phyloP scores from a whole-genome alignment of 2,113 vertebrate species.

The Amblyopsis rosae region DNA sequence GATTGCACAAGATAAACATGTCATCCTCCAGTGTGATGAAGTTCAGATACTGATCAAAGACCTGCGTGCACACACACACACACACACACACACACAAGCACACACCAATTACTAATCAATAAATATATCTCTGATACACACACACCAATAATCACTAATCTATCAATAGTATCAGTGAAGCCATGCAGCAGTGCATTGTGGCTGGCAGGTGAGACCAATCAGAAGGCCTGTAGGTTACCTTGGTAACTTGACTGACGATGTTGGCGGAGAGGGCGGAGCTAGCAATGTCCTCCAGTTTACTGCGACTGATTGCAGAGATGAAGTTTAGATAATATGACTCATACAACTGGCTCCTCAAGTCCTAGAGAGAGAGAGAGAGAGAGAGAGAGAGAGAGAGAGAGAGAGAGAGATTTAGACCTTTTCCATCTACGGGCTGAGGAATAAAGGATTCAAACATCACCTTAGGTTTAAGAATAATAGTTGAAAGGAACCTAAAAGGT shows the following conservation, averaged over 20 bases:
- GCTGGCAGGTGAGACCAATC: neutral
- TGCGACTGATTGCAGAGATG: constrained; percentile 97
- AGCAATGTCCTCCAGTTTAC: constrained; percentile 98
- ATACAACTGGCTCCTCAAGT: constrained; percentile 94
- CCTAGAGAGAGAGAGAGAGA: constrained; percentile 72
- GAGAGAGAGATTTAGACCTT: neutral
- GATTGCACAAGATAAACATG: constrained; percentile 96
- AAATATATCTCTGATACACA: neutral
- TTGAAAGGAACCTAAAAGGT: no score
- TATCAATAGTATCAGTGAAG: neutral
- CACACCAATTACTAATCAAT: neutral
- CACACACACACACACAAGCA: constrained; percentile 8
- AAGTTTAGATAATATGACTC: constrained; percentile 98
- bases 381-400: constrained; percentile 5
- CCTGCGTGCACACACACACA: constrained; percentile 76
- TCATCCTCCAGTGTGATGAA: constrained; percentile 99
- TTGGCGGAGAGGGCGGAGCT: constrained; percentile 92
- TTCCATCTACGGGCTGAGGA: no score
- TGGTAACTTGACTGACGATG: constrained; percentile 90
- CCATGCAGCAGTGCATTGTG: neutral
- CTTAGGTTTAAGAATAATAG: no score
- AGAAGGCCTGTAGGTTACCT: constrained; percentile 76
- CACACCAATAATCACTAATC: neutral
- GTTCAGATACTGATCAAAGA: constrained; percentile 98
- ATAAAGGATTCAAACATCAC: no score